These are phyloP conservation scores for Pangasianodon hypophthalmus DNA, from an alignment of 2,113 vertebrate species.

Conservation along the genomic window DNA sequence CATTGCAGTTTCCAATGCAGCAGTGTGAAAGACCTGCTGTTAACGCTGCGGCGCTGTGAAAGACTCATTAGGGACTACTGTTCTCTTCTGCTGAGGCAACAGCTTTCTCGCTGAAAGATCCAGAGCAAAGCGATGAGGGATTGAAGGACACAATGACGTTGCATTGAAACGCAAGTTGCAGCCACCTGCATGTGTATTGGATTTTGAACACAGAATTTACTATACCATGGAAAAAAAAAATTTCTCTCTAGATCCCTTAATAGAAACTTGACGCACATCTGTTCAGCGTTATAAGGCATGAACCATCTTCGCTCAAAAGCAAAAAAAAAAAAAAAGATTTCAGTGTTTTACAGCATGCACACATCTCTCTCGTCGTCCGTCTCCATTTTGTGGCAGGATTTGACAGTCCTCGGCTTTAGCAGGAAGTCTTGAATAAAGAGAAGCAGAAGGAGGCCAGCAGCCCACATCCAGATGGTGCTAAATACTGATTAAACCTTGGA, in stretches of 20 bases:
- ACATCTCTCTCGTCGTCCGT: slow-evolving; percentile 39
- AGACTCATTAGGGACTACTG: slow-evolving; percentile 48
- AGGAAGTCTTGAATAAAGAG: slow-evolving; percentile 54
- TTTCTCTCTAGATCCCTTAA: slow-evolving; percentile 32
- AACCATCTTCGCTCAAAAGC: slow-evolving; percentile 33
- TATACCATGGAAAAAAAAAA: slow-evolving; percentile 41
- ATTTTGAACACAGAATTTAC: slow-evolving; percentile 25
- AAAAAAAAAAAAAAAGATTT: slow-evolving; percentile 38
- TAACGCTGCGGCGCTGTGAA: slow-evolving; percentile 29
- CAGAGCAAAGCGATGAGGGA: slow-evolving; percentile 18
- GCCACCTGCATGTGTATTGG: slow-evolving; percentile 21
- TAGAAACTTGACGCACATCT: slow-evolving; percentile 44
- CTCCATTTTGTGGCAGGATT: slow-evolving; percentile 35
- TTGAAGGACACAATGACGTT: slow-evolving; percentile 22
- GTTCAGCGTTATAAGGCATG: slow-evolving; percentile 42
- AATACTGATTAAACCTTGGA: slow-evolving; percentile 57
- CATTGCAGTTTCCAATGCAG: slow-evolving; percentile 20
- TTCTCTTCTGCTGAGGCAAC: slow-evolving; percentile 43
- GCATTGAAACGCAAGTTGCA: slow-evolving; percentile 31
- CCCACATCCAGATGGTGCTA: slow-evolving; percentile 58
- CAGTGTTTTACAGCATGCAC: slow-evolving; percentile 28
- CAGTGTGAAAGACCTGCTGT: slow-evolving; percentile 46
- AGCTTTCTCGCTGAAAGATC: slow-evolving; percentile 33
- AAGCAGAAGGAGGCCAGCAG: slow-evolving; percentile 40
- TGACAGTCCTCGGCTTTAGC: slow-evolving; percentile 35